Conservation (phyloP, 2,113 vertebrate species). For the Baryphthengus martii region DNA sequence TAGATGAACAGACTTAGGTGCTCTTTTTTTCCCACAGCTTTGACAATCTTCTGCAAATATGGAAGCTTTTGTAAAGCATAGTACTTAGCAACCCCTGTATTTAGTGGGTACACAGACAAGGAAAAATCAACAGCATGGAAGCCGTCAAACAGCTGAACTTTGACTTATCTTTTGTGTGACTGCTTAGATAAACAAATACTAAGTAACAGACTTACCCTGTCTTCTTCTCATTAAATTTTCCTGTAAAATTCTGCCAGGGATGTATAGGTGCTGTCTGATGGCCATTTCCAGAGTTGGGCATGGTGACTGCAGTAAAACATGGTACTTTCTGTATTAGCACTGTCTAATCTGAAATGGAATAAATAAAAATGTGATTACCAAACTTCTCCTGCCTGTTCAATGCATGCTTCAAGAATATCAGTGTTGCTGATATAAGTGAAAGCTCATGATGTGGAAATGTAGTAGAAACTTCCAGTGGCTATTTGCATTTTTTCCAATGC, state of each 20-base stretch:
- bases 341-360: background rate
- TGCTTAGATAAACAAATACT: background rate
- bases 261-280: background rate
- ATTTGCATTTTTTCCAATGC: background rate
- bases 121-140: background rate
- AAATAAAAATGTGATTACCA: background rate
- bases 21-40: background rate
- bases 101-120: too few species aligned
- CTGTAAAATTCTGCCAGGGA: background rate
- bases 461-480: background rate
- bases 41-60: background rate
- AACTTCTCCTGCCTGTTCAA: background rate
- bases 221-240: background rate
- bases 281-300: background rate
- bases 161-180: background rate
- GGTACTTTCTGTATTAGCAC: background rate
- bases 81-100: background rate
- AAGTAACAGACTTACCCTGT: background rate
- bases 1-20: background rate
- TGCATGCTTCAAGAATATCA: background rate
- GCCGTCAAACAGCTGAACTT: background rate
- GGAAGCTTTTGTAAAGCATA: background rate
- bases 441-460: background rate
- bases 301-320: background rate
- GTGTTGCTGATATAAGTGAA: background rate